phyloP scores from a whole-genome alignment of 2,888 invertebrate genomes.

The Alentia gelatinosa region DNA sequence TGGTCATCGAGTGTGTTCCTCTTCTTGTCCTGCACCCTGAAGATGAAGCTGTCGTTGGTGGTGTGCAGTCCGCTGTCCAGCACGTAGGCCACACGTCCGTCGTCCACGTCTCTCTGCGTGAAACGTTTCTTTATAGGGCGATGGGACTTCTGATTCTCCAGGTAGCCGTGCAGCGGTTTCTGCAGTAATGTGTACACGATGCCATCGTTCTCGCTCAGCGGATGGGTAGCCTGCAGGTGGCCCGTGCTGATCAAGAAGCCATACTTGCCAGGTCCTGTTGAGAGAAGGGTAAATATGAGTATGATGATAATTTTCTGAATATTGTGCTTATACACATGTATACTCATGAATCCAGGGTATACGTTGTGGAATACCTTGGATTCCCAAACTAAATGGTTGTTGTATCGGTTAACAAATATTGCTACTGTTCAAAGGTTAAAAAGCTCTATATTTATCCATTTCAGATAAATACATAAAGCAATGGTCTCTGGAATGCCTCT shows the following conservation, averaged over 20 bases:
- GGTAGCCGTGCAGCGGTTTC: constrained; percentile 74
- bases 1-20: constrained; percentile 74
- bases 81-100: constrained; percentile 74
- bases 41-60: constrained; percentile 77
- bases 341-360: no score
- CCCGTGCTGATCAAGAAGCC: constrained; percentile 74
- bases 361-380: no score
- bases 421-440: no score
- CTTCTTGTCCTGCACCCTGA: constrained; percentile 74
- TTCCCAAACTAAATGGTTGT: no score
- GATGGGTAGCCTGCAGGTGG: constrained; percentile 74
- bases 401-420: no score
- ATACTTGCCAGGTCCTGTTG: constrained; percentile 59
- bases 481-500: no score
- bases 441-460: no score
- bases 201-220: constrained; percentile 70
- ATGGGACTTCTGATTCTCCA: constrained; percentile 76
- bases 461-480: no score
- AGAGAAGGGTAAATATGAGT: no score
- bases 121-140: constrained; percentile 73
- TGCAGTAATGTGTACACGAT: constrained; percentile 75
- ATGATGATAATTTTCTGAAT: no score
- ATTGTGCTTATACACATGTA: no score
- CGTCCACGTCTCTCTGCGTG: constrained; percentile 79
- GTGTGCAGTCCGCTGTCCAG: constrained; percentile 70